Evolutionary conservation across 2,888 invertebrate species (phyloP).

Genomic region (Poecilobothrus nobilitatus): DNA sequence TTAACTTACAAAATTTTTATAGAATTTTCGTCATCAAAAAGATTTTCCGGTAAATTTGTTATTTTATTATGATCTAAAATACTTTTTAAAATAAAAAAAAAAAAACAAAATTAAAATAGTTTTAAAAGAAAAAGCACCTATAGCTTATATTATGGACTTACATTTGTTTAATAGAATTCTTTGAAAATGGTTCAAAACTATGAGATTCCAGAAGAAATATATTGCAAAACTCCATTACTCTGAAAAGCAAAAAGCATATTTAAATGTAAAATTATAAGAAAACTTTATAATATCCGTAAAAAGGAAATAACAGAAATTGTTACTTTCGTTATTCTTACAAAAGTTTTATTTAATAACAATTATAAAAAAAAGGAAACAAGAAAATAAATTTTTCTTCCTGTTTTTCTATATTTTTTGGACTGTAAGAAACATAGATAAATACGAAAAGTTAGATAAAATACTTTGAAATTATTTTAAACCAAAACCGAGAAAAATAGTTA

Average conservation of each 20-base stretch:
- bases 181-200: conserved; percentile 38
- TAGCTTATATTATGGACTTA: conserved; percentile 21
- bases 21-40: conserved; percentile 40
- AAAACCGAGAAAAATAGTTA: too few species aligned
- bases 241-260: conserved; percentile 21
- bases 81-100: conserved; percentile 26
- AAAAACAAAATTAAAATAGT: too few species aligned
- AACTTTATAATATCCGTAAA: neutral
- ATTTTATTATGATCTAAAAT: conserved; percentile 46
- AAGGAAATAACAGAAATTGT: too few species aligned
- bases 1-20: conserved; percentile 40
- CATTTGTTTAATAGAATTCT: conserved; percentile 36
- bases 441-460: too few species aligned
- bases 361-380: too few species aligned
- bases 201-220: conserved; percentile 36
- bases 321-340: too few species aligned
- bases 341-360: too few species aligned
- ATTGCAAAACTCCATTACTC: conserved; percentile 44
- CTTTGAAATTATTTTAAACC: too few species aligned
- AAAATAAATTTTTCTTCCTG: too few species aligned
- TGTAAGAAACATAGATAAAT: too few species aligned
- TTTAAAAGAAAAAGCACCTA: neutral
- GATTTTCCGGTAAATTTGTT: conserved; percentile 36
- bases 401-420: too few species aligned
- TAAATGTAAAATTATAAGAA: neutral